Evolutionary conservation across 2,797 vertebrate genomes (phyloP).

Genomic region (Glossophaga mutica): DNA sequence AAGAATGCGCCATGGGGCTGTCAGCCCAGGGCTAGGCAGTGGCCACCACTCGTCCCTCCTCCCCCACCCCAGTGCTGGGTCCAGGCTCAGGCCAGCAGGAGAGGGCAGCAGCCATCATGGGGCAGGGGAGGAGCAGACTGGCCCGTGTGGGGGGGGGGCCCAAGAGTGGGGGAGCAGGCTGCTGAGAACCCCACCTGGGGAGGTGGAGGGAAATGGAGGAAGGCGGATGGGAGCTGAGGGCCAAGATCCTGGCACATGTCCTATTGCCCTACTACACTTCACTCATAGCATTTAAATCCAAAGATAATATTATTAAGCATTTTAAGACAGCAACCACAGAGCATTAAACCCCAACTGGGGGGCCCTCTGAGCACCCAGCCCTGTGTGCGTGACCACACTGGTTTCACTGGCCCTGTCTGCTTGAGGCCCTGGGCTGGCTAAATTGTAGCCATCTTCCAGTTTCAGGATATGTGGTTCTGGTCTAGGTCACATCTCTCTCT

Average conservation of each 20-base stretch:
- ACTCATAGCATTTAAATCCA: background rate
- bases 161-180: background rate
- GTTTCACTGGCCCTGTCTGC: background rate
- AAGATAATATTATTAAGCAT: background rate
- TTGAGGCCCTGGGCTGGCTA: background rate
- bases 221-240: background rate
- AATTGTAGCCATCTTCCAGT: background rate
- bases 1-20: rapidly evolving
- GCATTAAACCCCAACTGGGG: background rate
- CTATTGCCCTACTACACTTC: background rate
- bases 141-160: background rate
- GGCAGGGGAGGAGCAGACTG: background rate
- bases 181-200: background rate
- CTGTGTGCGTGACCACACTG: background rate
- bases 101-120: background rate
- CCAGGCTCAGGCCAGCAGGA: background rate
- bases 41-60: background rate
- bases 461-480: background rate
- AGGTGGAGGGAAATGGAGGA: background rate
- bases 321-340: background rate
- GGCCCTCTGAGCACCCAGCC: background rate
- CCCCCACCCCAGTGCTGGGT: background rate
- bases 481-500: background rate
- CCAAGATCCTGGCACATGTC: background rate
- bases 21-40: background rate